phyloP scores from a whole-genome alignment of 2,113 vertebrate genomes.

The Ceyx melanurus region DNA sequence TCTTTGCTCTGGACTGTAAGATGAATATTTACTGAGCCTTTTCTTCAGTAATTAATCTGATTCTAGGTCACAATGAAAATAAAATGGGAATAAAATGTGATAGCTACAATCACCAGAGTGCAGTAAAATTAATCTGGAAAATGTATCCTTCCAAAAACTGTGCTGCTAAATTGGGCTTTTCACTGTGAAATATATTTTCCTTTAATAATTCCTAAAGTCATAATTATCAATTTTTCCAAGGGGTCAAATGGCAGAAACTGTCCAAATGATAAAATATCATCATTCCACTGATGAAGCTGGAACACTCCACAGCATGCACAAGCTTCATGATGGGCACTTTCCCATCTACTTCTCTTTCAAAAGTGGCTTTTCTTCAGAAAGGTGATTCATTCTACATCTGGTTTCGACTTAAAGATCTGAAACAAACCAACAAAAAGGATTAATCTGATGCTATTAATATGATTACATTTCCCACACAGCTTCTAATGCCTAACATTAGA shows the following conservation, averaged over 20 bases:
- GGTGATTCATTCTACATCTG: not conserved
- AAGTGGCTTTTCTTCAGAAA: not conserved
- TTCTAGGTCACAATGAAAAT: not conserved
- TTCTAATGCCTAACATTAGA: not conserved
- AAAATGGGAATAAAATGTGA: not conserved
- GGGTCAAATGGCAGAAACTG: not conserved
- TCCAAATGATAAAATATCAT: not conserved
- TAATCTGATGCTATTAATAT: not conserved
- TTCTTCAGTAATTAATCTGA: not conserved
- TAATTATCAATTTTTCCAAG: not conserved
- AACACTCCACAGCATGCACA: not conserved
- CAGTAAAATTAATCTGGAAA: not conserved
- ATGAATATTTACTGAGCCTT: not conserved
- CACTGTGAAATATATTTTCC: not conserved
- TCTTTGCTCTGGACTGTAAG: not conserved
- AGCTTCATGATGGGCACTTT: not conserved
- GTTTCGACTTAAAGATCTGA: not conserved
- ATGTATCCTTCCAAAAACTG: not conserved
- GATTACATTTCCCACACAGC: not conserved
- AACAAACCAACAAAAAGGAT: not conserved
- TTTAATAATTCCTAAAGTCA: not conserved
- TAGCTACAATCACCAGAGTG: not conserved
- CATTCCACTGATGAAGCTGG: not conserved
- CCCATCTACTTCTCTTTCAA: not conserved
- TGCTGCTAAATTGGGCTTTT: not conserved